Percentiles rank a stretch among this genome's conserved stretches.
Evolutionary conservation across 2,797 vertebrate genomes (phyloP).

Genomic region (Eupleurogrammus muticus): DNA sequence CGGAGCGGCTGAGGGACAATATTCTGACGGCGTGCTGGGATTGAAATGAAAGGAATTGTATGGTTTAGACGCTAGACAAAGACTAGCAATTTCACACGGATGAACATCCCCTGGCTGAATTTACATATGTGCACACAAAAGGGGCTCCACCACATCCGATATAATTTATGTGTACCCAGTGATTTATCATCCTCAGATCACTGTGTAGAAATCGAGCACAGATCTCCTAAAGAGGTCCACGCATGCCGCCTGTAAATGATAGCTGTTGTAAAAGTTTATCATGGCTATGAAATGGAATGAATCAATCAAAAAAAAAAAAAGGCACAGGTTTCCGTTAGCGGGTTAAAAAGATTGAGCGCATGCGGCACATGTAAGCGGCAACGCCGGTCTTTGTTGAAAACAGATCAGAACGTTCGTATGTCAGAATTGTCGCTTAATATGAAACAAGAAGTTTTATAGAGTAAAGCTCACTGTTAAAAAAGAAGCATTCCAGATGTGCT

Average conservation of each 20-base stretch:
- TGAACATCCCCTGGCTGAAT: constrained; percentile 65
- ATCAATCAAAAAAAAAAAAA: constrained; percentile 77
- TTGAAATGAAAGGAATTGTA: constrained; percentile 79
- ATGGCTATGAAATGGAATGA: constrained; percentile 74
- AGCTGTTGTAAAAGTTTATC: constrained; percentile 82
- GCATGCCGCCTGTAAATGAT: constrained; percentile 76
- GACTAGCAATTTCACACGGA: constrained; percentile 69
- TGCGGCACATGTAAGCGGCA: constrained; percentile 19
- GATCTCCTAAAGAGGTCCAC: constrained; percentile 68
- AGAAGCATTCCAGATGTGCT: constrained; percentile 17
- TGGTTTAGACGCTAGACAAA: constrained; percentile 76
- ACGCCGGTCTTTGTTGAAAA: constrained; percentile 20
- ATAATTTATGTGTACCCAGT: constrained; percentile 68
- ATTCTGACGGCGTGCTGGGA: constrained; percentile 78
- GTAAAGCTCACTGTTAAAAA: constrained; percentile 1
- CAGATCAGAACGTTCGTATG: not conserved
- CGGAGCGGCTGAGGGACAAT: constrained; percentile 80
- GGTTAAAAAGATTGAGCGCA: constrained; percentile 16
- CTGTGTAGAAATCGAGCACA: constrained; percentile 62
- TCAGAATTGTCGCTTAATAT: not conserved
- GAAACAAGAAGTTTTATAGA: constrained; percentile 10
- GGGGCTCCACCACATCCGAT: constrained; percentile 51
- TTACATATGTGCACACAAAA: constrained; percentile 72
- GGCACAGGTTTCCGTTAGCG: constrained; percentile 52
- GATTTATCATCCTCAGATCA: constrained; percentile 79